Evolutionary conservation across 1,140 invertebrate species (phyloP).

Genomic region (Fragariocoptes setiger): DNA sequence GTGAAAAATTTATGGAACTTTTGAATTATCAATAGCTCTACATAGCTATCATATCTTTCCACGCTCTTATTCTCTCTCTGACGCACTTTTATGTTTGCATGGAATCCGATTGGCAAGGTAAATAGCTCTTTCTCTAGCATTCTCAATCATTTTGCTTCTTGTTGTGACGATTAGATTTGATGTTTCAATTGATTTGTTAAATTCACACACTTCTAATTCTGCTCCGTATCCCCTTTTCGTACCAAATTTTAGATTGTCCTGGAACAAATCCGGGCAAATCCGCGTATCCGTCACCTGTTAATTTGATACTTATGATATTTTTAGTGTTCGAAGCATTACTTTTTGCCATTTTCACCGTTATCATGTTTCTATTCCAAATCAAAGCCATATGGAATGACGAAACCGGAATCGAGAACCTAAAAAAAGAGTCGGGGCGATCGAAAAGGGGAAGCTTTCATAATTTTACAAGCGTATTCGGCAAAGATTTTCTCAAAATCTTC

Average conservation of each 20-base stretch:
- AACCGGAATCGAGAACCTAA: conserved; percentile 24
- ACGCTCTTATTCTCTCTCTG: conserved; percentile 61
- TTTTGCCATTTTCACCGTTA: conserved; percentile 89
- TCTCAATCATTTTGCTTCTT: neutral
- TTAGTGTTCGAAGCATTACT: conserved; percentile 80
- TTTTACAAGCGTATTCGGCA: conserved; percentile 69
- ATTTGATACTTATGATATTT: conserved; percentile 74
- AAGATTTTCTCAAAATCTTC: conserved; percentile 58
- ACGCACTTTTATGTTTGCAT: conserved; percentile 81
- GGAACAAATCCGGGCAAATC: neutral
- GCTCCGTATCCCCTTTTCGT: conserved; percentile 17
- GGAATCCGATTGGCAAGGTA: conserved; percentile 54
- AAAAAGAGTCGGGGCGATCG: conserved; percentile 18
- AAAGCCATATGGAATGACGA: conserved; percentile 95
- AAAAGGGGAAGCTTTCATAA: conserved; percentile 69
- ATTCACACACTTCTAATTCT: conserved; percentile 4
- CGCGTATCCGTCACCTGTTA: conserved; percentile 43
- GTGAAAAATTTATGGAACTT: too few relatives aligned
- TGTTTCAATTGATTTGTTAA: neutral
- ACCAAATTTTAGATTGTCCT: conserved; percentile 19
- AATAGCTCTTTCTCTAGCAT: conserved; percentile 10
- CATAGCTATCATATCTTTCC: conserved; percentile 74
- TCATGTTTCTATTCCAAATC: conserved; percentile 89
- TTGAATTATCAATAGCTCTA: conserved; percentile 71
- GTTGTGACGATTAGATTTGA: neutral